Conservation (phyloP, 2,797 vertebrate genomes). For the Lerista edwardsae region DNA sequence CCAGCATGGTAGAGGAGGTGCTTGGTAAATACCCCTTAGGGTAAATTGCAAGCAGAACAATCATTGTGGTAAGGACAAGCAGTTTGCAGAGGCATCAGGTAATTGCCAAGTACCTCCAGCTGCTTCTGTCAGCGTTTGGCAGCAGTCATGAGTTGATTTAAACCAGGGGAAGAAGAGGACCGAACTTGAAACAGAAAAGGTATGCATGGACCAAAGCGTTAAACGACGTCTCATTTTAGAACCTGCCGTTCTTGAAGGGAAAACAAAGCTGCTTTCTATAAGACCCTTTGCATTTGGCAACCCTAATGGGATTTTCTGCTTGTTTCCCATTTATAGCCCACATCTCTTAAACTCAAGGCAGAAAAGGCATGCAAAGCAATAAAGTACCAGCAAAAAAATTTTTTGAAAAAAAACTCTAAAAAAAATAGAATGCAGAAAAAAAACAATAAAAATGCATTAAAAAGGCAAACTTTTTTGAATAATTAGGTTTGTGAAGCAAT, state of each 20-base stretch:
- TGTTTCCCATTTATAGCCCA: too few relatives aligned
- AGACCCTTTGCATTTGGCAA: background rate
- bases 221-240: background rate
- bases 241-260: background rate
- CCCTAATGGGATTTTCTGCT: background rate
- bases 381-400: too few relatives aligned
- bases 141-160: constrained; percentile 2
- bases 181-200: constrained; percentile 4
- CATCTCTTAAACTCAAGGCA: too few relatives aligned
- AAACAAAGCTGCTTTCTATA: background rate
- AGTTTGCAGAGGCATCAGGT: background rate
- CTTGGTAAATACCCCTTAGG: background rate
- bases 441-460: background rate
- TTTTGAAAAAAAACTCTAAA: background rate
- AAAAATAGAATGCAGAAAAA: too few relatives aligned
- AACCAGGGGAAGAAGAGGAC: constrained; percentile 22
- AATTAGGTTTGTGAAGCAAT: background rate
- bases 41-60: background rate
- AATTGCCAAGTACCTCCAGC: constrained; percentile 6
- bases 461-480: background rate
- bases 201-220: background rate
- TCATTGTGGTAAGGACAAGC: background rate
- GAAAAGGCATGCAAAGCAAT: too few relatives aligned
- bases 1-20: background rate
- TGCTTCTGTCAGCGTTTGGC: constrained; percentile 5